These are phyloP conservation scores for Arrhamphus sclerolepis DNA, from an alignment of 2,797 vertebrate species.

Conservation along the genomic window DNA sequence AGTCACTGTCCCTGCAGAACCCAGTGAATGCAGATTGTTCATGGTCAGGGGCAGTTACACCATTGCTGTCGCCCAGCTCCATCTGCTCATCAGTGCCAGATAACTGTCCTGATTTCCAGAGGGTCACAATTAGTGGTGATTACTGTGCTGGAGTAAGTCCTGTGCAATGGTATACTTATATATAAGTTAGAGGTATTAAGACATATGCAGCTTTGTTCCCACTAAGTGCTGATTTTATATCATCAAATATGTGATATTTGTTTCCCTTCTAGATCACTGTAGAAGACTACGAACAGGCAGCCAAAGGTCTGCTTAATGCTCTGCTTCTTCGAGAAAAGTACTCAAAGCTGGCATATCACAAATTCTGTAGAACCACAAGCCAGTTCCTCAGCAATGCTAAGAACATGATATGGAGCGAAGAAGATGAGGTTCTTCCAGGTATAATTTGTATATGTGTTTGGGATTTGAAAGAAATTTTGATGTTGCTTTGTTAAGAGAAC, in stretches of 20 bases:
- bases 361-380: slow-evolving; percentile 88
- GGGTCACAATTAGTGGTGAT: slow-evolving; percentile 95
- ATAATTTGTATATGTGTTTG: slow-evolving; percentile 7
- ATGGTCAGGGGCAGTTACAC: slow-evolving; percentile 54
- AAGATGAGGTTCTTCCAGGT: slow-evolving; percentile 91
- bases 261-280: slow-evolving; percentile 86
- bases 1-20: slow-evolving; percentile 91
- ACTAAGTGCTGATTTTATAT: not conserved
- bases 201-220: not conserved
- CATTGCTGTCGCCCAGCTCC: slow-evolving; percentile 70
- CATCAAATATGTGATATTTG: slow-evolving; percentile 4
- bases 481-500: slow-evolving; percentile 21
- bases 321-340: slow-evolving; percentile 94
- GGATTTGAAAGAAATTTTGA: not conserved
- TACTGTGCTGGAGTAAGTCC: slow-evolving; percentile 95
- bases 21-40: slow-evolving; percentile 81
- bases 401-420: slow-evolving; percentile 81
- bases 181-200: too few species aligned
- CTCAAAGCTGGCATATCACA: slow-evolving; percentile 90
- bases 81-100: slow-evolving; percentile 75
- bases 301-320: slow-evolving; percentile 90
- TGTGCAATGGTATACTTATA: not conserved
- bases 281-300: slow-evolving; percentile 95
- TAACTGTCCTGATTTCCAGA: slow-evolving; percentile 91
- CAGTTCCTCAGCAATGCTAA: slow-evolving; percentile 85